Evolutionary conservation across 2,797 vertebrate species (phyloP).

Genomic region (Mallotus villosus): DNA sequence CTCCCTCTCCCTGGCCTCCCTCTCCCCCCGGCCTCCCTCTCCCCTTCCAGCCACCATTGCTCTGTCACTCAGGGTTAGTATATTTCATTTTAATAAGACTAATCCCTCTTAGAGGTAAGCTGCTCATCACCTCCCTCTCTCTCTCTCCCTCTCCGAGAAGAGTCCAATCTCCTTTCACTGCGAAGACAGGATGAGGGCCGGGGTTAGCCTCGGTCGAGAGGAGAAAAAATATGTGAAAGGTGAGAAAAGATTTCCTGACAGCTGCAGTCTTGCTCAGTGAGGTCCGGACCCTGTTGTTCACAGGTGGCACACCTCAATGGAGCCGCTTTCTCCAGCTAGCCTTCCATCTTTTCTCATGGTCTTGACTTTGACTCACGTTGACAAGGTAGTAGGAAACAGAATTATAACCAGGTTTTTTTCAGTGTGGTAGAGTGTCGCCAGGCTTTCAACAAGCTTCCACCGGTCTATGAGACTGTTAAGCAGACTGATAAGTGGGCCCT

Average conservation of each 20-base stretch:
- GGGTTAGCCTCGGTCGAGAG: conserved; percentile 59
- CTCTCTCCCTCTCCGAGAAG: conserved; percentile 31
- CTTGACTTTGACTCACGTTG: conserved; percentile 7
- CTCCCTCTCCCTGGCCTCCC: conserved; percentile 21
- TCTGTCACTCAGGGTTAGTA: conserved; percentile 76
- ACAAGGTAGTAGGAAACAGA: conserved; percentile 16
- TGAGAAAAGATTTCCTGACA: conserved; percentile 59
- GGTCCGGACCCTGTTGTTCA: conserved; percentile 40
- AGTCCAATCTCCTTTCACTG: conserved; percentile 64
- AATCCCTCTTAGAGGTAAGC: conserved; percentile 72
- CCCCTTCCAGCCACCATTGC: conserved; percentile 54
- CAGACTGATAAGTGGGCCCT: not conserved
- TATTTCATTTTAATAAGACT: conserved; percentile 76
- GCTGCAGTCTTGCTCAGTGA: conserved; percentile 47
- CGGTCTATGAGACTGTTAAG: too few species aligned
- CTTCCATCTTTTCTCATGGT: conserved; percentile 22
- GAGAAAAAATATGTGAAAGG: conserved; percentile 70
- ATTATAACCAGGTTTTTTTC: conserved; percentile 48
- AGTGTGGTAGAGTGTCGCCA: not conserved
- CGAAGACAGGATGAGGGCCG: conserved; percentile 58
- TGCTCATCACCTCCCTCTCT: conserved; percentile 65
- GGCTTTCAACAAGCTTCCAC: not conserved
- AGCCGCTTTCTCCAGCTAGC: conserved; percentile 19
- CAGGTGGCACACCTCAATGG: conserved; percentile 60
- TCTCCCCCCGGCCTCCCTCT: conserved; percentile 14